Conservation (phyloP, 2,888 invertebrate species). For the Mythimna pallens region DNA sequence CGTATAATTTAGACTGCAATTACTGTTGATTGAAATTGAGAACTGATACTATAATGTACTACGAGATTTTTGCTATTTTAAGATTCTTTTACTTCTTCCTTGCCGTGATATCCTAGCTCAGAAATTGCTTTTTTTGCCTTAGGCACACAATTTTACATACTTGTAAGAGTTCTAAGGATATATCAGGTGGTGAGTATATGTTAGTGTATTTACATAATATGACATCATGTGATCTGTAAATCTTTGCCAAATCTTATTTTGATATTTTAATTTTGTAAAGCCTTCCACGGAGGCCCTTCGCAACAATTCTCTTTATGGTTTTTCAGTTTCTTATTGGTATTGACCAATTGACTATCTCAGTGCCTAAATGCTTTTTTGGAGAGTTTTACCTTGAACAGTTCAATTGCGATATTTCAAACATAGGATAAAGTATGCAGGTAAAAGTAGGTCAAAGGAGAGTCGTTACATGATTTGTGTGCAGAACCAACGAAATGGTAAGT, state of each 20-base stretch:
- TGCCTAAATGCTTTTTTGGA: conserved; percentile 9
- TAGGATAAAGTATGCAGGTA: conserved; percentile 38
- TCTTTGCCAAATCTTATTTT: background rate
- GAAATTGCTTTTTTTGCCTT: conserved; percentile 3
- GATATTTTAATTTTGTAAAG: conserved; percentile 1
- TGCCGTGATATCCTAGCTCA: background rate
- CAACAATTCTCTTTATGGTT: conserved; percentile 15
- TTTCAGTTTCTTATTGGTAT: conserved; percentile 18
- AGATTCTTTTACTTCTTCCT: conserved; percentile 2
- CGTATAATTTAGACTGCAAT: conserved; percentile 64
- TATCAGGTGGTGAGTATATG: background rate
- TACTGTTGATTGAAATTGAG: conserved; percentile 65
- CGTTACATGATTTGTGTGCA: conserved; percentile 53
- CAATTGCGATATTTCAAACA: conserved; percentile 36
- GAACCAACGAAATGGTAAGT: conserved; percentile 41
- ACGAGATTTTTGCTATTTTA: conserved; percentile 37
- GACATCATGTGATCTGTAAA: background rate
- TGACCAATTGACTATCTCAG: conserved; percentile 8
- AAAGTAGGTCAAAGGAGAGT: conserved; percentile 54
- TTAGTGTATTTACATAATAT: no score
- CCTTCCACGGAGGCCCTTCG: background rate
- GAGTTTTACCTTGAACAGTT: conserved; percentile 19
- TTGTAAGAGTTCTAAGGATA: background rate
- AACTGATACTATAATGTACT: conserved; percentile 36
- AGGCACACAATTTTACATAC: background rate